Base-by-base conservation (phyloP, 2,888 invertebrate genomes). In the Eremobia ochroleuca region DNA sequence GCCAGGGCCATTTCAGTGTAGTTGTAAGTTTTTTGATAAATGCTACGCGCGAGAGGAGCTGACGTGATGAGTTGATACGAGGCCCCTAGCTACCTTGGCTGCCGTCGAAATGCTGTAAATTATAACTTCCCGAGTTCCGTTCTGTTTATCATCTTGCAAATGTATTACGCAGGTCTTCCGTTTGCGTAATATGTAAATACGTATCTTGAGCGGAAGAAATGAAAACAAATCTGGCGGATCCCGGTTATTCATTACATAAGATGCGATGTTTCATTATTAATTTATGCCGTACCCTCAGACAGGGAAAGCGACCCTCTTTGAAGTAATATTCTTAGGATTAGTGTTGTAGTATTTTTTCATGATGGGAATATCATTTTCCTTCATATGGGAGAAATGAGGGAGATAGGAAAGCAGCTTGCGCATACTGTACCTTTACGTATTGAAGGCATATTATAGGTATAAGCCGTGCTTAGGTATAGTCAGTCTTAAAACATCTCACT, bases 81-180 rank as follows among this genome's bases (percentile, higher is more conserved):
- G 88, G 87, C 86, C 90, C 90, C 81, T 64, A 58, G 78, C 76
- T 43, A 46, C 77, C 62, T 81, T 88, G 84, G 85, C 84, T 73
- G 34, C 73, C 85, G 89, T 90, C 90, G 85, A 87, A 92, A 91
- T 89, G 82, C 90, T 89, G 88, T 92, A 92, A 94, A 94, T 94
- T 93, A 94, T 93, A 93, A 93, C 93, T 93, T 93, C 91, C 92
- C 91, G 90, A 90, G 87, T 92, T 89, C 91, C 91, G 92, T 93
- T 93, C 92, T 93, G 93, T 94, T 94, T 94, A 94, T 95, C 93
- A 94, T 94, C 92, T 93, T 91, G 91, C 90, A 94, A 94, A 95
- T 93, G 91, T 94, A 94, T 94, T 92, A 91, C 91, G 91, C 87
- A 92, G 91, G 90, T 89, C 91, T 94, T 94, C 93, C 92, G 92